These are phyloP conservation scores for Camponotus floridanus DNA, from an alignment of 1,140 invertebrate genomes.

Conservation along the genomic window DNA sequence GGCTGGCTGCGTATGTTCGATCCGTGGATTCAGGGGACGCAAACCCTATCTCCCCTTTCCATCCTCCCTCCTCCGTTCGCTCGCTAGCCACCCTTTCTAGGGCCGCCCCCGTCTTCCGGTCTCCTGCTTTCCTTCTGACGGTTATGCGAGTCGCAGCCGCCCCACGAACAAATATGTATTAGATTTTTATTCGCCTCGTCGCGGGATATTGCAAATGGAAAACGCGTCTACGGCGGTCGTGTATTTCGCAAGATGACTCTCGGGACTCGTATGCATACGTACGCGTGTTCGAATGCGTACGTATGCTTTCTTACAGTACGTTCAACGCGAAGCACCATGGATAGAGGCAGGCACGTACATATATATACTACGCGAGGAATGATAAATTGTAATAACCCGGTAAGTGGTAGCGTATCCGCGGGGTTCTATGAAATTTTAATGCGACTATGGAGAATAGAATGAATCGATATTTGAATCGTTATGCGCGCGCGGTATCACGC, in stretches of 20 bases:
- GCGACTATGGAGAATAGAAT: conserved; percentile 47
- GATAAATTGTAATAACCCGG: conserved; percentile 54
- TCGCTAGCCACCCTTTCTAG: neutral
- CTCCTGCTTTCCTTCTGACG: conserved; percentile 27
- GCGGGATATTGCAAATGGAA: conserved; percentile 70
- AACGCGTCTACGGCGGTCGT: conserved; percentile 32
- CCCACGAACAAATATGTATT: conserved; percentile 70
- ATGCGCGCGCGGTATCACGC: conserved; percentile 7
- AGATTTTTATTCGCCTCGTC: conserved; percentile 72
- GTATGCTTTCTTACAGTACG: neutral
- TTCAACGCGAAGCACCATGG: neutral
- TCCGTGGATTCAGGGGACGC: conserved; percentile 43
- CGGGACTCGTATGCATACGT: too few relatives aligned
- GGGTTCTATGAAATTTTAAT: conserved; percentile 53
- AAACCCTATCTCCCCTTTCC: neutral
- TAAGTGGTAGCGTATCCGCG: conserved; percentile 36
- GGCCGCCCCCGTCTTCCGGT: conserved; percentile 1
- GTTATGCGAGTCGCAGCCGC: conserved; percentile 61
- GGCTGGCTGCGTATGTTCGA: conserved; percentile 49
- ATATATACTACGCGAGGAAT: conserved; percentile 8
- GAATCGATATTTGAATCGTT: conserved; percentile 49
- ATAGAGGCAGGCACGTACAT: too few relatives aligned
- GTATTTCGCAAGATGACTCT: conserved; percentile 50
- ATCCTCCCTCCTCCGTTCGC: conserved; percentile 21
- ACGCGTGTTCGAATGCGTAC: neutral